These are phyloP conservation scores for Mactromeris polynyma DNA, from an alignment of 2,888 invertebrate species.

Conservation along the genomic window DNA sequence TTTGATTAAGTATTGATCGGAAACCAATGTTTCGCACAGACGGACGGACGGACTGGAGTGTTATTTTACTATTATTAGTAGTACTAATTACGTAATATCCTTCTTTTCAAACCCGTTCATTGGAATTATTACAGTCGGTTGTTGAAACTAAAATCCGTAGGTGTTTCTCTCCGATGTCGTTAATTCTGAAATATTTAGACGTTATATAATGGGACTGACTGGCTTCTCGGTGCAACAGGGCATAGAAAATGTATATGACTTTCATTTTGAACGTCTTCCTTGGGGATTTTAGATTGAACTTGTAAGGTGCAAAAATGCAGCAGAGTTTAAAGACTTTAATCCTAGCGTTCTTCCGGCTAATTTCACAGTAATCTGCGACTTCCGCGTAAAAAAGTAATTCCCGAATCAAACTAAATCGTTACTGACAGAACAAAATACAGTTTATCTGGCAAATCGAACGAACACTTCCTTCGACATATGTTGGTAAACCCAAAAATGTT, in stretches of 20 bases:
- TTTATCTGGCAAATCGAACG: constrained; percentile 58
- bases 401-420: constrained; percentile 43
- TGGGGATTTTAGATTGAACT: constrained; percentile 7
- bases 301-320: constrained; percentile 23
- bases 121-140: too few relatives aligned
- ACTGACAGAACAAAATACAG: constrained; percentile 57
- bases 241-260: not conserved
- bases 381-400: constrained; percentile 43
- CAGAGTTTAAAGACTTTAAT: constrained; percentile 36
- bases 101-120: too few relatives aligned
- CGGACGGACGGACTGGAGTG: too few relatives aligned
- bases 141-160: too few relatives aligned
- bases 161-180: not conserved
- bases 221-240: not conserved
- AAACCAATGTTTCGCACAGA: too few relatives aligned
- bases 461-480: constrained; percentile 48
- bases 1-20: too few relatives aligned
- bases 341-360: constrained; percentile 34
- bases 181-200: not conserved
- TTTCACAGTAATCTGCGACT: constrained; percentile 54
- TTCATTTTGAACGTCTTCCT: not conserved
- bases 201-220: not conserved
- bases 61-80: too few relatives aligned
- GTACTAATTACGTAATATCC: too few relatives aligned
- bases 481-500: constrained; percentile 53